phyloP scores from a whole-genome alignment of 2,888 invertebrate genomes.

The Pseudococcus viburni region DNA sequence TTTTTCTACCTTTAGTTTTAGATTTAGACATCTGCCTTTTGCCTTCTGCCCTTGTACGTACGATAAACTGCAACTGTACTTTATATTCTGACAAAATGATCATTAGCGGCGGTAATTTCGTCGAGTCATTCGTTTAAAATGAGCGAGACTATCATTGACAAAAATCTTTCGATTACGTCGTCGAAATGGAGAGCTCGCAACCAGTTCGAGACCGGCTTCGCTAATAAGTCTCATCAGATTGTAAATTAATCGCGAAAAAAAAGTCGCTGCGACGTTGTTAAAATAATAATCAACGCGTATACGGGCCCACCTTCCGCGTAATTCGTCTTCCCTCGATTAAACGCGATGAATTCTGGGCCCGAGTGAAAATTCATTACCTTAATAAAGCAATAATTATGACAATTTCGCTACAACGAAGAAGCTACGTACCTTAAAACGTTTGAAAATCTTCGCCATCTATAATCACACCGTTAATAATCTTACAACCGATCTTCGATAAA shows the following conservation, averaged over 20 bases:
- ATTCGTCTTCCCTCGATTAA: background rate
- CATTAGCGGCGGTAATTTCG: constrained; percentile 25
- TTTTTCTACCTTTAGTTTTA: constrained; percentile 3
- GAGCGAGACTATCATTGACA: constrained; percentile 38
- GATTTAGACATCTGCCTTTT: background rate
- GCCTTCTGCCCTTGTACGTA: background rate
- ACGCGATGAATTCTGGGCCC: background rate
- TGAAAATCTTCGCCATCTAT: background rate
- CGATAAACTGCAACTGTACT: constrained; percentile 13
- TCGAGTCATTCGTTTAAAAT: constrained; percentile 57
- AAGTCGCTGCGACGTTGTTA: constrained; percentile 25
- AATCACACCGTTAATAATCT: background rate
- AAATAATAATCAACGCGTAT: constrained; percentile 28
- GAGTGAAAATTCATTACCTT: constrained; percentile 20
- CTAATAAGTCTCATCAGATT: constrained; percentile 35
- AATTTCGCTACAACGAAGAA: background rate
- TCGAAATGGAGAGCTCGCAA: background rate
- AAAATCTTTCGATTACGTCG: constrained; percentile 35
- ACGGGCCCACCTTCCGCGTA: background rate
- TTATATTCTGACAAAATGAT: constrained; percentile 4
- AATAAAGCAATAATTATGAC: constrained; percentile 20
- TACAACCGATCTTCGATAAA: background rate
- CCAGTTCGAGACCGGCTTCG: constrained; percentile 31
- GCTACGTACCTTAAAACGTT: background rate
- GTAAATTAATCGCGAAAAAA: constrained; percentile 56